A percentile compares a stretch with the other conserved stretches of the same genome.
Evolutionary conservation across 2,888 invertebrate species (phyloP).

Genomic region (Leptopilina drosophilae): DNA sequence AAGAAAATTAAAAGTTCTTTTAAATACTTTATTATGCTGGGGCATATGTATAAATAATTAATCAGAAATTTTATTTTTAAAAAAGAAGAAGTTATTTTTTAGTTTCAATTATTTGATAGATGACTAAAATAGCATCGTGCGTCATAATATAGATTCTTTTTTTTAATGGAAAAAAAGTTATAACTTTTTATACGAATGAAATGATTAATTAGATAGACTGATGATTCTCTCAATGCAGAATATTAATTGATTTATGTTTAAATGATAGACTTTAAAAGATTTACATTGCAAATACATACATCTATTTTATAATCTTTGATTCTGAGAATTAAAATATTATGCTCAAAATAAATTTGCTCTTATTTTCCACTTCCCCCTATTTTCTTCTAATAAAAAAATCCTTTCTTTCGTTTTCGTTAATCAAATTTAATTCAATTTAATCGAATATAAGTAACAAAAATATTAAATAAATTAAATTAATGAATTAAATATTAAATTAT

Average conservation of each 20-base stretch:
- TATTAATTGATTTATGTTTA: neutral
- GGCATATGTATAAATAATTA: neutral
- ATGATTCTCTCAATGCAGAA: slow-evolving; percentile 4
- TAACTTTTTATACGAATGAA: slow-evolving; percentile 3
- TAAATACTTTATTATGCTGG: neutral
- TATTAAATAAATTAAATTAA: too few relatives aligned
- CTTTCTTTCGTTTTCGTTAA: too few relatives aligned
- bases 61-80: neutral
- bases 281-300: neutral
- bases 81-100: neutral
- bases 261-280: slow-evolving; percentile 3
- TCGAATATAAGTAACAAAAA: too few relatives aligned
- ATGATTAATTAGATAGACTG: slow-evolving; percentile 19
- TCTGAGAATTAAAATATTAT: slow-evolving; percentile 15
- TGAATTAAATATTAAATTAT: too few relatives aligned
- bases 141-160: neutral
- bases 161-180: neutral
- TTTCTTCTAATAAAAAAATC: neutral
- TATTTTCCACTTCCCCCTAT: neutral
- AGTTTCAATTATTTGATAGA: neutral
- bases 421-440: too few relatives aligned
- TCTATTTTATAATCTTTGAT: neutral
- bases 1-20: too few relatives aligned
- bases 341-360: neutral
- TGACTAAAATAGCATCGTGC: neutral